These are phyloP conservation scores for Phrynocephalus vlangalii DNA, from an alignment of 2,797 vertebrate genomes.

Conservation along the genomic window DNA sequence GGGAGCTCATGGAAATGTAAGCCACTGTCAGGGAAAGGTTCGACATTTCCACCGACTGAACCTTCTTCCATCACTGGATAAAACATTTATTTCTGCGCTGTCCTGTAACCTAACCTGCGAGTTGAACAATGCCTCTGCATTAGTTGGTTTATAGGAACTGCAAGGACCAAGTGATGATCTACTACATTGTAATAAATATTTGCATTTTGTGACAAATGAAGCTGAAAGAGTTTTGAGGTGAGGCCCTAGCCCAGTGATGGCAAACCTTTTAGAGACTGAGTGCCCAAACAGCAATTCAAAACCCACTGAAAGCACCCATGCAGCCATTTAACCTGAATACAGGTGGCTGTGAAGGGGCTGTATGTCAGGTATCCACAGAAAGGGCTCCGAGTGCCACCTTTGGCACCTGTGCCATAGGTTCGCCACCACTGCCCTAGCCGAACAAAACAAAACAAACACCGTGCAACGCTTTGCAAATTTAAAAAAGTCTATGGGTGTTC, in stretches of 20 bases:
- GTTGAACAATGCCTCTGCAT: not conserved
- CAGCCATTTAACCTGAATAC: no score
- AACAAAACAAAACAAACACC: not conserved
- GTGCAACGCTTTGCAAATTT: not conserved
- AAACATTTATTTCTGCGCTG: slow-evolving; percentile 23
- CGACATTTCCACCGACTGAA: no score
- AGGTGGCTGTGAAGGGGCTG: no score
- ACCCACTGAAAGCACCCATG: no score
- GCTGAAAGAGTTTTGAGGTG: not conserved
- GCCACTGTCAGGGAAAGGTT: no score
- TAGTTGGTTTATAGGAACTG: slow-evolving; percentile 30
- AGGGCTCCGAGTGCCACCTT: no score
- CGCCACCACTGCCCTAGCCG: no score
- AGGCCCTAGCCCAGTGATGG: not conserved
- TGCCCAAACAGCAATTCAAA: no score
- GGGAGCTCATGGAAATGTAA: no score
- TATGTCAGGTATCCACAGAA: no score
- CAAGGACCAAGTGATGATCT: slow-evolving; percentile 24
- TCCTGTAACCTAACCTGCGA: slow-evolving; percentile 5
- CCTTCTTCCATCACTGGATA: not conserved
- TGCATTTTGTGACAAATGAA: not conserved
- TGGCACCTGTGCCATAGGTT: no score
- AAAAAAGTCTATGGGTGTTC: not conserved
- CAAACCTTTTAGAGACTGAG: no score
- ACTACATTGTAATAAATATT: not conserved